A percentile compares a stretch with the other conserved stretches of the same genome.
Conservation (phyloP, 2,888 invertebrate species). For the Camponotus fellah region DNA sequence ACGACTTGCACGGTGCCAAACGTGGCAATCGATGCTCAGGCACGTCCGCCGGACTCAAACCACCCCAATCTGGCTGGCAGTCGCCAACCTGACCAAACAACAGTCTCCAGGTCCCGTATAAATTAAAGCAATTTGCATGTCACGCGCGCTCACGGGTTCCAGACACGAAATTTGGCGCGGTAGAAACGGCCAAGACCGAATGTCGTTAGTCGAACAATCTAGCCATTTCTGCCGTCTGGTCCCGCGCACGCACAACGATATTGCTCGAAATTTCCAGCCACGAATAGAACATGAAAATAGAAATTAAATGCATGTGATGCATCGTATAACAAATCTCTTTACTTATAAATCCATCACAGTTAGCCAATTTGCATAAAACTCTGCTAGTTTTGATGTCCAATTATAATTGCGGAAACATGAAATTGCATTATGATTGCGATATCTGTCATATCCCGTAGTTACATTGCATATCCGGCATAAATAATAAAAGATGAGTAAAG, state of each 20-base stretch:
- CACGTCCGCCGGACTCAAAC: slow-evolving; percentile 73
- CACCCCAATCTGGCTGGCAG: slow-evolving; percentile 72
- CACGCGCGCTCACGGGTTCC: slow-evolving; percentile 54
- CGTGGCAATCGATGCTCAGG: slow-evolving; percentile 71
- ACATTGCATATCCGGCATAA: not conserved
- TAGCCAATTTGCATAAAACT: not conserved
- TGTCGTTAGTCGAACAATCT: slow-evolving; percentile 54
- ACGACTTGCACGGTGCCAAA: slow-evolving; percentile 63
- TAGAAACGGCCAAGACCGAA: slow-evolving; percentile 53
- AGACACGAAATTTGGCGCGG: slow-evolving; percentile 56
- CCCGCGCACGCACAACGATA: slow-evolving; percentile 33
- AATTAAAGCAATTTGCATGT: slow-evolving; percentile 82
- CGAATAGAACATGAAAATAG: slow-evolving; percentile 21
- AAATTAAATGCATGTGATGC: not conserved
- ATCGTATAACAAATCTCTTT: not conserved
- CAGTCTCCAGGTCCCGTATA: slow-evolving; percentile 77
- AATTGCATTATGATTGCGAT: not conserved
- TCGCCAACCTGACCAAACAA: slow-evolving; percentile 78
- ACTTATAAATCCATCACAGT: slow-evolving; percentile 21
- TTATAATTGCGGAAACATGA: not conserved
- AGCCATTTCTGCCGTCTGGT: not conserved
- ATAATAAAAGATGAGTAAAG: not conserved
- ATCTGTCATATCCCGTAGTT: not conserved
- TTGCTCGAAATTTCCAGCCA: slow-evolving; percentile 34
- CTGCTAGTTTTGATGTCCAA: not conserved